phyloP scores from a whole-genome alignment of 2,113 vertebrate species.

The Aramus guarauna region DNA sequence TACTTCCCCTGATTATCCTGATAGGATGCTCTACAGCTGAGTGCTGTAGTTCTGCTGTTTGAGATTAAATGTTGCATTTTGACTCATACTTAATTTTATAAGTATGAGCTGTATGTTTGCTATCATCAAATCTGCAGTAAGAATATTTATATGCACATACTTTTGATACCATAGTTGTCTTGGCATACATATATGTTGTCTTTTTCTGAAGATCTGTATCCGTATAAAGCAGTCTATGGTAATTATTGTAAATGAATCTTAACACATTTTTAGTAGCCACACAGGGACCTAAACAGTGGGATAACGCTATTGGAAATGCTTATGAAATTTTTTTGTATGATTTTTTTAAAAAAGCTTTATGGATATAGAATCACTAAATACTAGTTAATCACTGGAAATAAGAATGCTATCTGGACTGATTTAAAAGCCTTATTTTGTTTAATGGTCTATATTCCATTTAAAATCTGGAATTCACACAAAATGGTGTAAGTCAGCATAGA shows the following conservation, averaged over 20 bases:
- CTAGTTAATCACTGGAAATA: neutral
- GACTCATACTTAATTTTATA: conserved; percentile 42
- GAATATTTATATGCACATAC: conserved; percentile 15
- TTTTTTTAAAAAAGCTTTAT: neutral
- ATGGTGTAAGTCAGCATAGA: neutral
- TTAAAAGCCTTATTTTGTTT: neutral
- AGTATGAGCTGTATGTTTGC: conserved; percentile 14
- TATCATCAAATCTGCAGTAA: conserved; percentile 45
- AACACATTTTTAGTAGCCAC: neutral
- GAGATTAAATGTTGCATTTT: conserved; percentile 38
- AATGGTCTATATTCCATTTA: neutral
- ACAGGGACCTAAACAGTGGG: neutral
- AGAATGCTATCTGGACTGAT: neutral
- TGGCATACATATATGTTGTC: neutral
- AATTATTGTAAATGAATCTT: neutral
- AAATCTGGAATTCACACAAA: neutral
- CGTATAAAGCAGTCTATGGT: neutral
- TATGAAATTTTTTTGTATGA: neutral
- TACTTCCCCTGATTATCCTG: neutral
- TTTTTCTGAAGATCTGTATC: conserved; percentile 30
- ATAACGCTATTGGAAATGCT: neutral
- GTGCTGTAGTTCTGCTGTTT: neutral
- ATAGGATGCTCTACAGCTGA: conserved; percentile 23
- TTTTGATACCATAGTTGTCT: conserved; percentile 20
- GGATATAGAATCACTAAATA: neutral